Conservation (phyloP, 2,113 vertebrate genomes). For the Phylloscopus trochiloides region DNA sequence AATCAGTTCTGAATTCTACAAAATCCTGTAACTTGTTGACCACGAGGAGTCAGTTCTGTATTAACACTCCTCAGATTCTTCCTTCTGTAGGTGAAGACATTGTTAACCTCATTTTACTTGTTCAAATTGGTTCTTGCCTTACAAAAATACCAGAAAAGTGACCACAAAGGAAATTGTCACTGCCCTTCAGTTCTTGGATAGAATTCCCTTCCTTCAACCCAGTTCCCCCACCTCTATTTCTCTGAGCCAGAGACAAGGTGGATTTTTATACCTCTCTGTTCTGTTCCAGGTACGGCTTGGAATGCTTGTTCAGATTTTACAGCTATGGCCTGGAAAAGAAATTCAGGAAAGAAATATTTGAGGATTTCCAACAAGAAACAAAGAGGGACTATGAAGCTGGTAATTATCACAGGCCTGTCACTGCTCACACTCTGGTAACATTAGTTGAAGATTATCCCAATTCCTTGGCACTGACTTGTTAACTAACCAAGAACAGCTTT, state of each 20-base stretch:
- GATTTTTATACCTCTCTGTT: background rate
- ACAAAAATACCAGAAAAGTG: background rate
- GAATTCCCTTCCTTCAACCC: background rate
- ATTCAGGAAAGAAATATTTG: conserved; percentile 91
- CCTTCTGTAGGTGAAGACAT: background rate
- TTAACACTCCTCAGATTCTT: background rate
- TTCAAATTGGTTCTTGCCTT: background rate
- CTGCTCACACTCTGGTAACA: background rate
- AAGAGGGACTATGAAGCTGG: conserved; percentile 93
- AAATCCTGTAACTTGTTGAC: background rate
- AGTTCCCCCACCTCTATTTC: fast-evolving
- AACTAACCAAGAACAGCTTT: background rate
- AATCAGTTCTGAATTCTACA: background rate
- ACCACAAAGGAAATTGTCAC: background rate
- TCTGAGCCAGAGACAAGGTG: background rate
- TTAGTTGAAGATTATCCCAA: background rate
- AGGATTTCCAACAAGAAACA: conserved; percentile 96
- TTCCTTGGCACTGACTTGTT: background rate
- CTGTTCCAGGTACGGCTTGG: conserved; percentile 88
- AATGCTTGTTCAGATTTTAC: conserved; percentile 97
- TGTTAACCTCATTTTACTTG: background rate
- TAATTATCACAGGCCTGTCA: conserved; percentile 63
- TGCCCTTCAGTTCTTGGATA: background rate
- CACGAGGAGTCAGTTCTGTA: background rate
- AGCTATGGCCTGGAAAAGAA: conserved; percentile 96